phyloP scores from a whole-genome alignment of 2,888 invertebrate genomes.

The Ectemnius continuus region DNA sequence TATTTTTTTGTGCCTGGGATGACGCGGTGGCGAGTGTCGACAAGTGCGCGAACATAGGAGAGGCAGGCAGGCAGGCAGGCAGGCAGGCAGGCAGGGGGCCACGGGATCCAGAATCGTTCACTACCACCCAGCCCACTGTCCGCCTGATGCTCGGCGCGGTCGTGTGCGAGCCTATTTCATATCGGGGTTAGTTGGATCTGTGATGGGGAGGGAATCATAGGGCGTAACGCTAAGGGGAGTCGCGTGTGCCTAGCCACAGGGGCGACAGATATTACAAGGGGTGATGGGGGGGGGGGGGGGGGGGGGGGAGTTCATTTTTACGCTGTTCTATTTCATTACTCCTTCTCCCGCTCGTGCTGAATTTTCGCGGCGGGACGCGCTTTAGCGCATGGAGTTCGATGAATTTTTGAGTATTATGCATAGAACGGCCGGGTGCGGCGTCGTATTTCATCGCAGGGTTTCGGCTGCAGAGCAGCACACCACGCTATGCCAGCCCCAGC shows the following conservation, averaged over 20 bases:
- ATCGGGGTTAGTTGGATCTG: slow-evolving; percentile 29
- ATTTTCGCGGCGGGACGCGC: slow-evolving; percentile 5
- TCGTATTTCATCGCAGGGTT: slow-evolving; percentile 13
- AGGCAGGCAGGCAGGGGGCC: neutral
- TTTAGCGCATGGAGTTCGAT: neutral
- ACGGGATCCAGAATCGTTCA: too few relatives aligned
- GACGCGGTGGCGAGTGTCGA: neutral
- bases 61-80: neutral
- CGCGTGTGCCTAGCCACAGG: slow-evolving; percentile 2
- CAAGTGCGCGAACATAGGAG: neutral
- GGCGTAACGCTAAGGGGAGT: slow-evolving; percentile 41
- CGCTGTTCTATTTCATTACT: slow-evolving; percentile 69
- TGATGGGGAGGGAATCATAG: slow-evolving; percentile 40
- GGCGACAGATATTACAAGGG: slow-evolving; percentile 38
- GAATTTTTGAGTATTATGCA: neutral
- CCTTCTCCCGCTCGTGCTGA: neutral
- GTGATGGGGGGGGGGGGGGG: slow-evolving; percentile 27
- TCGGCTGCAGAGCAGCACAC: slow-evolving; percentile 1
- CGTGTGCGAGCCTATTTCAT: neutral
- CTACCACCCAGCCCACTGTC: neutral
- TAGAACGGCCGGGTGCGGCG: neutral
- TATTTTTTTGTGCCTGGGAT: neutral
- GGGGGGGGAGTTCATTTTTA: slow-evolving; percentile 63
- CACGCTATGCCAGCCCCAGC: too few relatives aligned
- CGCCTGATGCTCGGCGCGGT: neutral